Evolutionary conservation across 2,113 vertebrate species (phyloP), one percentile per base, ranked within the genome.

Genomic region (Cynoglossus semilaevis): DNA sequence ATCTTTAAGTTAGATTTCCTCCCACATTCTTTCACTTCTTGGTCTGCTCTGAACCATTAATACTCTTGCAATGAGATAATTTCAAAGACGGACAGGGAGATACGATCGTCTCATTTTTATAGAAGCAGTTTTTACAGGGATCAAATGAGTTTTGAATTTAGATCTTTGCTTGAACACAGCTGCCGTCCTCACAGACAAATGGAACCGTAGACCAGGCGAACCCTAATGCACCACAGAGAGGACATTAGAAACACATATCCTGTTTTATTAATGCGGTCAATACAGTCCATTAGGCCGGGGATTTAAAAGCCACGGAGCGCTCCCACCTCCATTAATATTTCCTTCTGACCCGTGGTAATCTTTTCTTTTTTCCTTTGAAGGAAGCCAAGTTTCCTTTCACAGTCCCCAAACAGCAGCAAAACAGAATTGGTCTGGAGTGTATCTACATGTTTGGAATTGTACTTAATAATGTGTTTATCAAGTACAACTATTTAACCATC

Each of bases 211-310:
- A 65, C 76, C 56, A 73, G 60, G 66, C 64, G 54, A 65, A 80
- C 77, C 74, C 84, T 87, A 88, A 88, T 88, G 87, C 87, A 87
- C 85, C 74, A 79, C 55, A 53, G 77, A 81, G 69, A 86, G 70
- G 77, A 85, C 85, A 87, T 87, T 86, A 86, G 82, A 84, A 88
- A 86, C 83, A 87, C 80, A 84, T 75, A 86, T 88, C 85, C 84
- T 88, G 82, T 88, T 87, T 88, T 87, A 88, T 88, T 87, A 82
- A 88, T 88, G 85, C 73, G 82, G 85, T 87, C 87, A 88, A 87
- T 87, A 86, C 82, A 85, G 85, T 87, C 87, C 87, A 88, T 88
- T 88, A 88, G 84, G 74, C 70, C 68, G 68, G 55, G 73, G 82
- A 87, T 86, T 84, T 88, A 80, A 85, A 87, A 85, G 82, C 82